phyloP scores from a whole-genome alignment of 2,888 invertebrate species.

The Diabrotica balteata region DNA sequence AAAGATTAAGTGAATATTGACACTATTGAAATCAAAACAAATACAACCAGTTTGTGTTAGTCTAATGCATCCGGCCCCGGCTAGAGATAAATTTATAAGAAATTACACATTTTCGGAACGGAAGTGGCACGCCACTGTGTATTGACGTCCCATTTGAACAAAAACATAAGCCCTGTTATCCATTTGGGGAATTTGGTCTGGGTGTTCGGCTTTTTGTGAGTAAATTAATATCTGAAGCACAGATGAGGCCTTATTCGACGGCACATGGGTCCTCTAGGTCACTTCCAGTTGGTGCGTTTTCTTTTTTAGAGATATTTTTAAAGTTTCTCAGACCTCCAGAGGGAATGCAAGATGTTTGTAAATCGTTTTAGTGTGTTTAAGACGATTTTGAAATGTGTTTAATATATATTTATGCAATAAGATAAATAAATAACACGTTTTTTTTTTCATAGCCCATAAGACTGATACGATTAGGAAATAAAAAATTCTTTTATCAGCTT shows the following conservation, averaged over 20 bases:
- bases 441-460: too few relatives aligned
- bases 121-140: conserved; percentile 13
- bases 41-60: too few relatives aligned
- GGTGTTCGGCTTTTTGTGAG: conserved; percentile 24
- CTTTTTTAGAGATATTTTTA: conserved; percentile 21
- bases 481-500: too few relatives aligned
- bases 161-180: conserved; percentile 29
- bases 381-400: conserved; percentile 14
- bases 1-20: too few relatives aligned
- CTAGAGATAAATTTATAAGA: too few relatives aligned
- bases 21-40: too few relatives aligned
- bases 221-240: conserved; percentile 29
- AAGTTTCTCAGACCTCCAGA: conserved; percentile 24
- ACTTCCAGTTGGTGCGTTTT: conserved; percentile 23
- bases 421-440: background rate
- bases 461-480: too few relatives aligned
- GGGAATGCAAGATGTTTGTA: background rate
- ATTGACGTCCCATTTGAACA: conserved; percentile 18
- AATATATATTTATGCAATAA: conserved; percentile 3
- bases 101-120: too few relatives aligned
- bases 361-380: background rate
- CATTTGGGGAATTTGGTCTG: conserved; percentile 27
- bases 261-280: conserved; percentile 28
- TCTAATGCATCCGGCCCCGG: too few relatives aligned
- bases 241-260: conserved; percentile 26